Percentiles rank a stretch among this genome's conserved stretches.
Conservation (phyloP, 2,888 invertebrate genomes). For the Ptychoptera contaminata region DNA sequence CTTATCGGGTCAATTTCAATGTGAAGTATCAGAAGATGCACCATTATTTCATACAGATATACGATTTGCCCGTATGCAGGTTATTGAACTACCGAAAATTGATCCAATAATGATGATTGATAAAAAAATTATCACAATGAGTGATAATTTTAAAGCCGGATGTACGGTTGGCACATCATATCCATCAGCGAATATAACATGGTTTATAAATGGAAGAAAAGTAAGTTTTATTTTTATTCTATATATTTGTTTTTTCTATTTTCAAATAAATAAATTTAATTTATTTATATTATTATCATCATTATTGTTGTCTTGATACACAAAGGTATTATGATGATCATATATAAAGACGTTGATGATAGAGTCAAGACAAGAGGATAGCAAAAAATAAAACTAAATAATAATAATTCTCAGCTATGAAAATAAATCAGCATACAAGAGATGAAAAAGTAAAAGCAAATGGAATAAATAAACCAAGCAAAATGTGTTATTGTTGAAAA, state of each 20-base stretch:
- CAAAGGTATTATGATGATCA: too few species aligned
- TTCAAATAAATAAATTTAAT: background rate
- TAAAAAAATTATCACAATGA: slow-evolving; percentile 34
- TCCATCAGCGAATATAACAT: slow-evolving; percentile 38
- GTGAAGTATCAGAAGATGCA: slow-evolving; percentile 42
- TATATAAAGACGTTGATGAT: too few species aligned
- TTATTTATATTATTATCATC: slow-evolving; percentile 1
- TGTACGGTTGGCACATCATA: slow-evolving; percentile 39
- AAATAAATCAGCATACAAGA: too few species aligned
- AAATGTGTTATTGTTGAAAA: too few species aligned
- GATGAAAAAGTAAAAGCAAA: too few species aligned
- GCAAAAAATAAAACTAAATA: too few species aligned
- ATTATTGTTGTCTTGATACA: too few species aligned
- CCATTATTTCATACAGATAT: slow-evolving; percentile 40
- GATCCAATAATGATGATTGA: slow-evolving; percentile 36
- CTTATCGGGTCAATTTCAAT: slow-evolving; percentile 37
- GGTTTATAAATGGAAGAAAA: slow-evolving; percentile 37
- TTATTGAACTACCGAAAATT: slow-evolving; percentile 37
- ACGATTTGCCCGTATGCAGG: slow-evolving; percentile 36
- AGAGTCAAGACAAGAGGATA: too few species aligned
- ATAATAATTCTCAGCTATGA: too few species aligned
- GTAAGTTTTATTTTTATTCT: slow-evolving; percentile 22
- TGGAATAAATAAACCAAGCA: too few species aligned
- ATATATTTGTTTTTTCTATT: background rate
- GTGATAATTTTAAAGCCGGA: slow-evolving; percentile 35